Conservation (phyloP, 2,888 invertebrate species). For the Allophyes oxyacanthae region DNA sequence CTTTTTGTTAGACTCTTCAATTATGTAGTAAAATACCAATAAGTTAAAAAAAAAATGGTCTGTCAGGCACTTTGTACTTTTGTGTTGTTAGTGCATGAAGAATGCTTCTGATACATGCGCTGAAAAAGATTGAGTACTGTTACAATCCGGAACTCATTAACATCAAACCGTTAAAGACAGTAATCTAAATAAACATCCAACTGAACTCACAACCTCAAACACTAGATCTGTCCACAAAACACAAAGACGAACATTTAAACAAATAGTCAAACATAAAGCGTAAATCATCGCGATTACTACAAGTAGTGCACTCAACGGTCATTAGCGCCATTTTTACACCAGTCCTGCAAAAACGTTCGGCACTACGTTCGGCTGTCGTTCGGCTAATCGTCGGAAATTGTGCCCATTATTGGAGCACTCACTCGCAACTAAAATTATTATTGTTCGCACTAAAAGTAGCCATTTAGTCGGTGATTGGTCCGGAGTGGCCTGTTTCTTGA, state of each 20-base stretch:
- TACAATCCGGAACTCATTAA: not conserved
- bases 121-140: no score
- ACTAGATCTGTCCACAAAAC: constrained; percentile 7
- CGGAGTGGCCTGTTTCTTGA: constrained; percentile 61
- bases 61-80: no score
- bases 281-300: constrained; percentile 61
- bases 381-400: constrained; percentile 88
- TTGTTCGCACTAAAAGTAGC: constrained; percentile 88
- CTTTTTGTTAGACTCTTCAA: no score
- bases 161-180: not conserved
- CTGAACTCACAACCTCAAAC: constrained; percentile 5
- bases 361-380: constrained; percentile 66
- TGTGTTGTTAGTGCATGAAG: no score
- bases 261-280: constrained; percentile 47
- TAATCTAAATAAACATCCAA: not conserved
- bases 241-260: constrained; percentile 35
- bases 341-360: constrained; percentile 77
- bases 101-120: no score
- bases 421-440: constrained; percentile 86
- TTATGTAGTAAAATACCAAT: no score
- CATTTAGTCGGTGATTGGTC: constrained; percentile 81
- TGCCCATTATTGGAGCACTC: constrained; percentile 86
- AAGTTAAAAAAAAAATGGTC: no score
- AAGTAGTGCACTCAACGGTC: constrained; percentile 71
- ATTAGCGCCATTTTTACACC: constrained; percentile 82